Evolutionary conservation across 2,888 invertebrate genomes (phyloP).

Genomic region (Pandemis corylana): DNA sequence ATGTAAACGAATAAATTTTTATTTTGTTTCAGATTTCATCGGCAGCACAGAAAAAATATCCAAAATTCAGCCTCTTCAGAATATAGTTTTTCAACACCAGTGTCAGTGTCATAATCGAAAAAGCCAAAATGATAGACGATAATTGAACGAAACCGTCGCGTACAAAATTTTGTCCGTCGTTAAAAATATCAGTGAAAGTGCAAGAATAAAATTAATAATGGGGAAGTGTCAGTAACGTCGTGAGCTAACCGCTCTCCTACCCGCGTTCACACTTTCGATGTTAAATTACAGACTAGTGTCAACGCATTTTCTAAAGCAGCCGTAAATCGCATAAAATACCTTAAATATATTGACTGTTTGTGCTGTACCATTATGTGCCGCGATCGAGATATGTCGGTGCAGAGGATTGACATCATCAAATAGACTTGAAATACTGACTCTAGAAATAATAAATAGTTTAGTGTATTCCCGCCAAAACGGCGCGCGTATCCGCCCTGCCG

Average conservation of each 20-base stretch:
- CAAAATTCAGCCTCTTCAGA: constrained; percentile 35
- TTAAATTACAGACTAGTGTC: constrained; percentile 97
- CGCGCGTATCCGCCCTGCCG: constrained; percentile 69
- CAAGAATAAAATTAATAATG: constrained; percentile 43
- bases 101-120: constrained; percentile 39
- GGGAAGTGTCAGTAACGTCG: constrained; percentile 55
- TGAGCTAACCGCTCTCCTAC: constrained; percentile 69
- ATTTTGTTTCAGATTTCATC: constrained; percentile 60
- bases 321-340: constrained; percentile 86
- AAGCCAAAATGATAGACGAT: constrained; percentile 70
- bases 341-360: constrained; percentile 61
- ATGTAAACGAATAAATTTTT: constrained; percentile 10
- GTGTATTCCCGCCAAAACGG: constrained; percentile 77
- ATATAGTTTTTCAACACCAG: constrained; percentile 16
- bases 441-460: constrained; percentile 54
- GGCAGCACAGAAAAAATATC: constrained; percentile 26
- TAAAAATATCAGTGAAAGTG: constrained; percentile 38
- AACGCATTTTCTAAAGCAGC: constrained; percentile 96
- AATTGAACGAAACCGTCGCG: constrained; percentile 60
- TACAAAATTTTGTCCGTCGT: constrained; percentile 38
- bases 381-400: constrained; percentile 88
- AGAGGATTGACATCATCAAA: constrained; percentile 77
- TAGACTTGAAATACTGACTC: constrained; percentile 57
- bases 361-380: constrained; percentile 87
- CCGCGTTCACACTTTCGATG: constrained; percentile 85